phyloP scores from a whole-genome alignment of 2,888 invertebrate species.

The Euzophera pinguis region DNA sequence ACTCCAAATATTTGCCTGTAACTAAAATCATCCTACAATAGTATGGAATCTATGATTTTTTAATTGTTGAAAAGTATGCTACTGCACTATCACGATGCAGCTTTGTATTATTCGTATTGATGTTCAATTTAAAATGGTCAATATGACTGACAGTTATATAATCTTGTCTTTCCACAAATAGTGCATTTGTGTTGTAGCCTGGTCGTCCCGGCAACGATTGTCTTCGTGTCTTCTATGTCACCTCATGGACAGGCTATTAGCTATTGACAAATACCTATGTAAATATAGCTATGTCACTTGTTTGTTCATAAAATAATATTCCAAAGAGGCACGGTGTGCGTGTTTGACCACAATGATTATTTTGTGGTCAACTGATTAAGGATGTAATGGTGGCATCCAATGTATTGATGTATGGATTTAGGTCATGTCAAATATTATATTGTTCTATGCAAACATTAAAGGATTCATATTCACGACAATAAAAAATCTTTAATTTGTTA shows the following conservation, averaged over 20 bases:
- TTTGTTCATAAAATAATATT: slow-evolving; percentile 37
- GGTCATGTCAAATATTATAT: not conserved
- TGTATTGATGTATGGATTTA: slow-evolving; percentile 9
- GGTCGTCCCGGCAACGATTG: slow-evolving; percentile 62
- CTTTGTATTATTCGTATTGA: not conserved
- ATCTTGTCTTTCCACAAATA: slow-evolving; percentile 21
- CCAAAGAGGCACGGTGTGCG: slow-evolving; percentile 49
- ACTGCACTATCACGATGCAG: not conserved
- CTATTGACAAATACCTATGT: slow-evolving; percentile 66
- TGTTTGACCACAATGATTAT: slow-evolving; percentile 50
- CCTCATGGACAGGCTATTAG: slow-evolving; percentile 61
- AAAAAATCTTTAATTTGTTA: too few species aligned
- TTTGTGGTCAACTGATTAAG: slow-evolving; percentile 29
- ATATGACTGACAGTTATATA: slow-evolving; percentile 24
- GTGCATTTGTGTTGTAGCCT: slow-evolving; percentile 58
- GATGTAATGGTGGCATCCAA: slow-evolving; percentile 1
- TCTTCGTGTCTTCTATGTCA: slow-evolving; percentile 70
- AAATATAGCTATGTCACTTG: slow-evolving; percentile 22
- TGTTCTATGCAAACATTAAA: not conserved
- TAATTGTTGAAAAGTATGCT: not conserved
- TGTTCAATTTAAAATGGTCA: slow-evolving; percentile 8
- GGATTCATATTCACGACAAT: too few species aligned
- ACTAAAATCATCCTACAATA: too few species aligned
- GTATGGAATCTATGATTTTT: not conserved
- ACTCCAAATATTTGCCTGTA: too few species aligned